phyloP scores from a whole-genome alignment of 1,140 invertebrate genomes.

The Ips nitidus region DNA sequence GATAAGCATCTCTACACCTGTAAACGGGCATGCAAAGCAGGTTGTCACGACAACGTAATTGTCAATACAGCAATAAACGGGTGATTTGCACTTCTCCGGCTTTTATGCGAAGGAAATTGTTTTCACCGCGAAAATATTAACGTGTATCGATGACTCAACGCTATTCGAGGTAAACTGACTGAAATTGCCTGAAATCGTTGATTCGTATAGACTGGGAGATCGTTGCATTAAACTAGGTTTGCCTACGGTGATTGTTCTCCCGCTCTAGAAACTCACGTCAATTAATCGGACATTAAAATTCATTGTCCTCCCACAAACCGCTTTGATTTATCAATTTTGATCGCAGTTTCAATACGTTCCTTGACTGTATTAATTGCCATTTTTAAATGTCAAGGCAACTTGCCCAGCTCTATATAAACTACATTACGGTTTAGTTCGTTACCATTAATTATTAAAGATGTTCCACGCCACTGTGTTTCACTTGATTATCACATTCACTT shows the following conservation, averaged over 20 bases:
- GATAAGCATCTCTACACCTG: slow-evolving; percentile 35
- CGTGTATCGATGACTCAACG: slow-evolving; percentile 12
- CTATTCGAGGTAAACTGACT: slow-evolving; percentile 15
- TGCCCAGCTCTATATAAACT: slow-evolving; percentile 29
- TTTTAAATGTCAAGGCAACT: slow-evolving; percentile 28
- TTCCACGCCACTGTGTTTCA: not conserved
- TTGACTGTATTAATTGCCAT: slow-evolving; percentile 31
- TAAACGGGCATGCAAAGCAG: slow-evolving; percentile 35
- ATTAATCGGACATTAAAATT: slow-evolving; percentile 27
- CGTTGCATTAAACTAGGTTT: not conserved
- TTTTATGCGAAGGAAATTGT: not conserved
- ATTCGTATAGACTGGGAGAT: slow-evolving; percentile 14
- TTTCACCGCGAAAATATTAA: not conserved
- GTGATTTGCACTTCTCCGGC: slow-evolving; percentile 20
- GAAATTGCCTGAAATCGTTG: slow-evolving; percentile 14
- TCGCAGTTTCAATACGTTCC: slow-evolving; percentile 26
- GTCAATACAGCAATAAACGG: slow-evolving; percentile 34
- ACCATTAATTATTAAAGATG: slow-evolving; percentile 25
- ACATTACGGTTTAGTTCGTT: slow-evolving; percentile 19
- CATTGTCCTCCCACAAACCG: slow-evolving; percentile 24
- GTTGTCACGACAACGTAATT: slow-evolving; percentile 40
- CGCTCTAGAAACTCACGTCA: not conserved
- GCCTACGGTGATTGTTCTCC: not conserved
- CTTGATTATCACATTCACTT: not conserved
- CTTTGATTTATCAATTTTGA: slow-evolving; percentile 28